Evolutionary conservation across 2,888 invertebrate species (phyloP).

Genomic region (Platynereis dumerilii): DNA sequence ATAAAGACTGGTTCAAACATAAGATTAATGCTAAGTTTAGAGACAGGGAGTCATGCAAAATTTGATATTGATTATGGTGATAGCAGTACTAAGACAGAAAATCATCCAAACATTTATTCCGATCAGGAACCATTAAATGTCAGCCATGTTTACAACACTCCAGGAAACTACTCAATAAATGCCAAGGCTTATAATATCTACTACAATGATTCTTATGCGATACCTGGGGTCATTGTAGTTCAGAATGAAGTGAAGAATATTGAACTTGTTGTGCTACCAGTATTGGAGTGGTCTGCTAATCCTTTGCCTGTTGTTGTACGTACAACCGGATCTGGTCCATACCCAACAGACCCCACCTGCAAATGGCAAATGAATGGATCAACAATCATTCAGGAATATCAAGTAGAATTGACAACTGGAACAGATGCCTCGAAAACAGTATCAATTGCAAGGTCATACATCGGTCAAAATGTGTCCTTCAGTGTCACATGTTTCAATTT

Average conservation of each 20-base stretch:
- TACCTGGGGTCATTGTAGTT: background rate
- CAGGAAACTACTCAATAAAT: background rate
- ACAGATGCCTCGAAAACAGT: background rate
- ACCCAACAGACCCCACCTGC: background rate
- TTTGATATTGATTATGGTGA: conserved; percentile 1
- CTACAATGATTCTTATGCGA: background rate
- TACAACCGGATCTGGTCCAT: background rate
- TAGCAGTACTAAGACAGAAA: background rate
- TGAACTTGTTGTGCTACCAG: background rate
- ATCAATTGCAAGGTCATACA: background rate
- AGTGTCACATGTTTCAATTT: background rate
- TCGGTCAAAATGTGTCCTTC: conserved; percentile 2
- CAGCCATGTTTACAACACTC: background rate
- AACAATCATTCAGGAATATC: background rate
- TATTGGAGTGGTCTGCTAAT: background rate
- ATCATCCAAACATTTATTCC: background rate
- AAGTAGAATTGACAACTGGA: background rate
- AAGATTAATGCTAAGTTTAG: background rate
- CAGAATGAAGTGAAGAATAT: conserved; percentile 8
- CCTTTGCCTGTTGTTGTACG: background rate
- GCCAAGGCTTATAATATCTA: conserved; percentile 1
- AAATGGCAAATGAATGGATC: background rate
- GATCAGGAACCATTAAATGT: background rate
- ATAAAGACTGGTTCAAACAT: background rate
- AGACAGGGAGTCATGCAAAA: conserved; percentile 3